Conservation (phyloP, 2,797 vertebrate species). For the Tarsius wallacei region DNA sequence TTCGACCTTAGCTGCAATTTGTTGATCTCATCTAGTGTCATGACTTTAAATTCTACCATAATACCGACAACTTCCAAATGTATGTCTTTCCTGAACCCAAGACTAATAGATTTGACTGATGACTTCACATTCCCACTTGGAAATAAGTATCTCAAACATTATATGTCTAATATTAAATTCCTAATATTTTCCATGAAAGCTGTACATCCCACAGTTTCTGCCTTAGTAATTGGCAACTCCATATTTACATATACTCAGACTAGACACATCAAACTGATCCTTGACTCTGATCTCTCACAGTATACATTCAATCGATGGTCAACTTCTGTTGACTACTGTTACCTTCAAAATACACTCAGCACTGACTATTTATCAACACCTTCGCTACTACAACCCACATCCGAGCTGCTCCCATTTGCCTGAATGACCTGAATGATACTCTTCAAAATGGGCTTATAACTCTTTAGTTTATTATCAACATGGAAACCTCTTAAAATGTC, state of each 20-base stretch:
- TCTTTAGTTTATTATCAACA: not conserved
- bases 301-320: not conserved
- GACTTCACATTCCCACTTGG: not conserved
- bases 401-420: not conserved
- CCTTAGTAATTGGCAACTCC: not conserved
- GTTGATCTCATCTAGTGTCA: constrained; percentile 39
- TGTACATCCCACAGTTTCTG: not conserved
- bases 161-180: constrained; percentile 50
- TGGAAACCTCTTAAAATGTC: not conserved
- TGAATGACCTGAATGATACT: not conserved
- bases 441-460: not conserved
- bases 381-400: not conserved
- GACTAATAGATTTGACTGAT: constrained; percentile 58
- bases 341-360: not conserved
- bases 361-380: not conserved
- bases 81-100: constrained; percentile 1
- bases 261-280: not conserved
- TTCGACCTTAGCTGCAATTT: not conserved
- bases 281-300: not conserved
- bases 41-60: constrained; percentile 60
- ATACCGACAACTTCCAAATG: constrained; percentile 46
- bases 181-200: not conserved
- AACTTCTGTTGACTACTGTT: not conserved
- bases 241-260: not conserved
- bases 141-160: constrained; percentile 6